phyloP scores from a whole-genome alignment of 1,140 invertebrate genomes.

The Nephila pilipes region DNA sequence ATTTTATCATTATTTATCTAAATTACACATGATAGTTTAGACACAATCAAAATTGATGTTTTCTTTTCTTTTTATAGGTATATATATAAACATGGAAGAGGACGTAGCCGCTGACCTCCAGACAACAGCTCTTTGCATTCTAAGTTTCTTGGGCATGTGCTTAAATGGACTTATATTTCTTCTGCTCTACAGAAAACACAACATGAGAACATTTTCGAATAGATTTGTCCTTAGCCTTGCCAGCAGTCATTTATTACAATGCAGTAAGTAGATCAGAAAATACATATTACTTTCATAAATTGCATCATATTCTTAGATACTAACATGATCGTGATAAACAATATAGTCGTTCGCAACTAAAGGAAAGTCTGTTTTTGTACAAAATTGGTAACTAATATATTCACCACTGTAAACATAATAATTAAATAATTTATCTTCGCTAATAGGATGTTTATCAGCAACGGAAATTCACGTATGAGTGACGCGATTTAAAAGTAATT shows the following conservation, averaged over 20 bases:
- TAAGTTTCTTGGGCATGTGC: background rate
- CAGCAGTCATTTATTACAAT: constrained; percentile 60
- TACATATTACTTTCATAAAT: background rate
- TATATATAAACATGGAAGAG: constrained; percentile 38
- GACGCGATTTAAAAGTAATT: too few relatives aligned
- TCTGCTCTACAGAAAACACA: constrained; percentile 58
- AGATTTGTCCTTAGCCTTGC: constrained; percentile 70
- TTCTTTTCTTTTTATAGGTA: background rate
- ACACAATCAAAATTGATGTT: background rate
- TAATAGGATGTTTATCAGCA: too few relatives aligned
- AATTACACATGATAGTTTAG: background rate
- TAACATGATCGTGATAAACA: background rate
- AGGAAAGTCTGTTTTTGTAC: too few relatives aligned
- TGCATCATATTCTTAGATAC: background rate
- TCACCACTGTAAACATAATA: too few relatives aligned
- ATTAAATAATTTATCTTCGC: too few relatives aligned
- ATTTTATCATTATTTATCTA: too few relatives aligned
- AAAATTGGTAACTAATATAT: too few relatives aligned
- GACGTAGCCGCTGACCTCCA: constrained; percentile 27
- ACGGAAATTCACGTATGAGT: too few relatives aligned
- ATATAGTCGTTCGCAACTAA: too few relatives aligned
- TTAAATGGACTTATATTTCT: constrained; percentile 64
- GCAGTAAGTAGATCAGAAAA: constrained; percentile 47
- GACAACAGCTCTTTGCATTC: background rate
- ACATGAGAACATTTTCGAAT: constrained; percentile 69